These are phyloP conservation scores for Phaonia tiefii DNA, from an alignment of 2,888 invertebrate genomes.

Conservation along the genomic window DNA sequence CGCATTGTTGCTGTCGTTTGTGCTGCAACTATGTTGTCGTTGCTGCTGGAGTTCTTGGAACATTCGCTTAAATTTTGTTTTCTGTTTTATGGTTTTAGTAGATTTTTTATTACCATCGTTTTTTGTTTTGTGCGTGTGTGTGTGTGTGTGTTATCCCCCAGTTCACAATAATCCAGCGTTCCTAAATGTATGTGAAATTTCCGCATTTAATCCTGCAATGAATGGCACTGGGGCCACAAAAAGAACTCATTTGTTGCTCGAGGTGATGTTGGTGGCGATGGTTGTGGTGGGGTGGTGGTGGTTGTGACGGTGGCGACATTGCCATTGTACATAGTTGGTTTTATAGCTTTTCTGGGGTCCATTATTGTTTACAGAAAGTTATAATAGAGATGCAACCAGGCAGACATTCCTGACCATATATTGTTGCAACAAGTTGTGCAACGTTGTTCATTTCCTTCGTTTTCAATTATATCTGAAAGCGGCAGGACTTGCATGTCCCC, in stretches of 20 bases:
- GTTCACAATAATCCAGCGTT: conserved; percentile 38
- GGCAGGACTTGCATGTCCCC: too few relatives aligned
- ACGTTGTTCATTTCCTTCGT: background rate
- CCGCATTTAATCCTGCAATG: conserved; percentile 53
- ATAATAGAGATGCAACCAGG: background rate
- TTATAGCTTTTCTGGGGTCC: background rate
- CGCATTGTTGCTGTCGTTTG: conserved; percentile 38
- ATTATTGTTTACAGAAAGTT: background rate
- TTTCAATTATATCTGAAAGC: conserved; percentile 20
- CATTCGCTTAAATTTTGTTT: conserved; percentile 49
- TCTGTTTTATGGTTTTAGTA: conserved; percentile 50
- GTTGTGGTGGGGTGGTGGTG: conserved; percentile 49
- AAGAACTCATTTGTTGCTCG: conserved; percentile 47
- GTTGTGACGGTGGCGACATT: conserved; percentile 16
- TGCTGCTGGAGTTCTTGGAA: conserved; percentile 19
- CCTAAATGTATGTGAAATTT: conserved; percentile 26
- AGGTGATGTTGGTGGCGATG: conserved; percentile 37
- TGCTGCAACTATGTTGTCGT: conserved; percentile 49
- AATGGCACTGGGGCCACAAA: conserved; percentile 32
- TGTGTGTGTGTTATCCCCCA: conserved; percentile 31
- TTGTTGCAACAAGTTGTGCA: conserved; percentile 32
- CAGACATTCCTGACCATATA: conserved; percentile 1
- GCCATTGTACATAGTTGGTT: background rate
- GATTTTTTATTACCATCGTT: background rate
- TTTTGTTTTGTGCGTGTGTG: background rate